phyloP scores from a whole-genome alignment of 2,797 vertebrate genomes.

The Pseudochromis fuscus region DNA sequence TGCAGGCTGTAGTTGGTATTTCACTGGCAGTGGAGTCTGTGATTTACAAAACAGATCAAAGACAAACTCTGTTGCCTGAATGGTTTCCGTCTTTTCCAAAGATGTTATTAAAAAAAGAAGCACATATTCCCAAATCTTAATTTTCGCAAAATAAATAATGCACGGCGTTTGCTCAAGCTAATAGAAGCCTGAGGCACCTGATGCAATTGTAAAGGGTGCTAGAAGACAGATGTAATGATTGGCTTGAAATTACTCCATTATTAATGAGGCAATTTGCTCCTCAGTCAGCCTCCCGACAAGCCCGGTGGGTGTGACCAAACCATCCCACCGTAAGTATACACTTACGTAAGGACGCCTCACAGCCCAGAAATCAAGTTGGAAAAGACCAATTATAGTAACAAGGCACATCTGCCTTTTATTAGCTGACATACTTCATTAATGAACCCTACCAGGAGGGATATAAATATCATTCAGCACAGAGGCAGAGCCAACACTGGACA shows the following conservation, averaged over 20 bases:
- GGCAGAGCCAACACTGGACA: conserved; percentile 53
- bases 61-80: conserved; percentile 17
- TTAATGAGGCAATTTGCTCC: conserved; percentile 75
- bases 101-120: conserved; percentile 24
- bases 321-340: conserved; percentile 53
- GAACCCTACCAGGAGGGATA: conserved; percentile 64
- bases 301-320: conserved; percentile 60
- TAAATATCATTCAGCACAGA: conserved; percentile 64
- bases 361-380: conserved; percentile 70
- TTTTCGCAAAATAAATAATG: conserved; percentile 64
- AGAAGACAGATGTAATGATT: conserved; percentile 65
- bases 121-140: conserved; percentile 28
- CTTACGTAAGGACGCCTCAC: conserved; percentile 59
- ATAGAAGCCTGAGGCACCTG: conserved; percentile 60
- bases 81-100: conserved; percentile 21
- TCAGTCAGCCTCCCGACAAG: conserved; percentile 60
- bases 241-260: conserved; percentile 73
- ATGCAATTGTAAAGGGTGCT: conserved; percentile 53
- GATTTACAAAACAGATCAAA: conserved; percentile 27
- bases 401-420: conserved; percentile 76
- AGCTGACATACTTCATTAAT: conserved; percentile 75
- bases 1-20: conserved; percentile 54
- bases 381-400: conserved; percentile 77
- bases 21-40: conserved; percentile 28
- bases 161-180: conserved; percentile 63